A percentile compares a stretch with the other conserved stretches of the same genome.
Conservation (phyloP, 2,113 vertebrate species). For the Cnemophilus loriae region DNA sequence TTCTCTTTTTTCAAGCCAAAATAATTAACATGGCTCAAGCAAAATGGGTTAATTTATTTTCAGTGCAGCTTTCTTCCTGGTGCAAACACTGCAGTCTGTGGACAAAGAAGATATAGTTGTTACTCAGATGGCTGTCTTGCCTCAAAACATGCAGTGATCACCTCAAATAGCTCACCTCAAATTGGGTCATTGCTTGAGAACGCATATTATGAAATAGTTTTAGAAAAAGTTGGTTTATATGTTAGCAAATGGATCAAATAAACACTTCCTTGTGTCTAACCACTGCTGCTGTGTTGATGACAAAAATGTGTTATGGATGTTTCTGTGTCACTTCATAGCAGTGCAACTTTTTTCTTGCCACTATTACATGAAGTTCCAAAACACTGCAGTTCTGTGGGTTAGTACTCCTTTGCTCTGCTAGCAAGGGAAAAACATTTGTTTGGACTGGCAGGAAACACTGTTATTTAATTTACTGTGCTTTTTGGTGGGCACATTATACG, state of each 20-base stretch:
- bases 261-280: background rate
- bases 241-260: background rate
- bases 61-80: background rate
- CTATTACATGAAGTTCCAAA: conserved; percentile 25
- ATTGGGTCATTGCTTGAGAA: background rate
- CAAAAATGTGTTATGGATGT: background rate
- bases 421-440: conserved; percentile 28
- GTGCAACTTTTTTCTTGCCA: background rate
- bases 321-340: conserved; percentile 12
- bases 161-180: background rate
- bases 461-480: background rate
- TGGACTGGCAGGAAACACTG: conserved; percentile 17
- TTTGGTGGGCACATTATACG: background rate
- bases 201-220: background rate
- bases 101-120: background rate
- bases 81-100: background rate
- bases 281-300: background rate
- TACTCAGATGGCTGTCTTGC: background rate
- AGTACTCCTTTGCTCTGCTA: conserved; percentile 17
- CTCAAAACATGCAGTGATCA: background rate
- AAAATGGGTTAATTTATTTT: background rate
- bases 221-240: background rate
- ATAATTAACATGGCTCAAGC: background rate
- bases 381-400: background rate
- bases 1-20: background rate